Base-by-base conservation (phyloP, 2,113 vertebrate genomes). In the Ursus arctos region DNA sequence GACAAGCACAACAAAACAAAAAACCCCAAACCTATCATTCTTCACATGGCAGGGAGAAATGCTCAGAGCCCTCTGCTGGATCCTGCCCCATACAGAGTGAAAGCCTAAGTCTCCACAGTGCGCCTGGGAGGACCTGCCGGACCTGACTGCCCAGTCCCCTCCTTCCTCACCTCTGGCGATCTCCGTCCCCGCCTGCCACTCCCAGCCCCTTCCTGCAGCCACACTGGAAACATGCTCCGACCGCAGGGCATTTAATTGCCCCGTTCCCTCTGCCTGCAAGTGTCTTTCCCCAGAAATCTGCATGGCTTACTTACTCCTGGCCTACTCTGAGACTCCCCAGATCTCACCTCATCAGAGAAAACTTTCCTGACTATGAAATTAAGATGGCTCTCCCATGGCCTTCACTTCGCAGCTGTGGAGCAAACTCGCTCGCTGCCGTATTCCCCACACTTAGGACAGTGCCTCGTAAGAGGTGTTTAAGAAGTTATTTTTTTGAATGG, bases 401-500 rank as follows among this genome's bases (percentile, higher is more conserved):
- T 16, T 24, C 47, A 24, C 0, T 4, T 4, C 18, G 16, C 6
- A 51, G 81, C 36, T 61, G 11, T 8, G 61, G 2, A 8, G 51
- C 76, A 43, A 15, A 55, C 31, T 7, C 43, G 55, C 90, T 74
- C 2, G 5, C 1, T 1, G 7, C 31, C 43, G 6, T 1, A n/a
- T 12, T 18, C 19, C 57, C 47, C 53, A 71, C 31, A 55, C 57
- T 31, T 1, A 67, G 57, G 43, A 80, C 28, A 22, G 28, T 22
- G 79, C 22, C 69, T 76, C 49, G 7, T 43, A 57, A 22, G 0
- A 40, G 19, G 21, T 13, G 28, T 24, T 67, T 47, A 65, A 5
- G 19, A 24, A 63, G 65, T 14, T 59, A 7, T 77, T 93, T 95
- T 43, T 71, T 59, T 55, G n/a, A 91, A 92, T 69, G 77, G 71